Conservation (phyloP, 2,113 vertebrate species). For the Protobothrops flavoviridis region DNA sequence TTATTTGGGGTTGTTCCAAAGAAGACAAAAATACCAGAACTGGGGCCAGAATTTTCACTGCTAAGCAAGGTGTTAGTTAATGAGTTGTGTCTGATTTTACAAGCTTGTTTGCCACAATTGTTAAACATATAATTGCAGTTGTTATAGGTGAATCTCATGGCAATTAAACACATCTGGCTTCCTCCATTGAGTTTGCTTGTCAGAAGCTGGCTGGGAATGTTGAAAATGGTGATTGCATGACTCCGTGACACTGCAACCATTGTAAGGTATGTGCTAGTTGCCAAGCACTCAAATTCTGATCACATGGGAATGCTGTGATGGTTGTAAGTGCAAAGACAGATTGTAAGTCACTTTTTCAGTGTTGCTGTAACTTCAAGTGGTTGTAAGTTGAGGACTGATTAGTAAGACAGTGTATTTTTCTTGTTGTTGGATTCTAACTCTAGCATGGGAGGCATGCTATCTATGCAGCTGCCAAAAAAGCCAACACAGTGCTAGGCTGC, state of each 20-base stretch:
- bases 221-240: background rate
- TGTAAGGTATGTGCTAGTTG: background rate
- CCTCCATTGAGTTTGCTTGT: background rate
- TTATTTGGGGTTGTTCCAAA: background rate
- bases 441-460: background rate
- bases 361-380: background rate
- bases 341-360: background rate
- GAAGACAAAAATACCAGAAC: background rate
- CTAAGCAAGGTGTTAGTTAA: background rate
- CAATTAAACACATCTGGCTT: background rate
- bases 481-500: too few relatives aligned
- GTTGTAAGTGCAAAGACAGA: background rate
- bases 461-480: background rate
- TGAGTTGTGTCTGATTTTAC: background rate
- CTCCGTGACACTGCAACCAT: background rate
- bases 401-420: background rate
- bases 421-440: background rate
- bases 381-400: background rate
- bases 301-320: background rate
- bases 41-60: background rate
- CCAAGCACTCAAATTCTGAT: background rate
- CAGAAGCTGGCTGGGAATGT: background rate
- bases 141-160: background rate
- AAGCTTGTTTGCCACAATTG: background rate
- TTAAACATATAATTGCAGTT: background rate